Percentiles rank a stretch among this genome's conserved stretches.
Conservation (phyloP, 1,140 invertebrate species). For the Hylaeus volcanicus region DNA sequence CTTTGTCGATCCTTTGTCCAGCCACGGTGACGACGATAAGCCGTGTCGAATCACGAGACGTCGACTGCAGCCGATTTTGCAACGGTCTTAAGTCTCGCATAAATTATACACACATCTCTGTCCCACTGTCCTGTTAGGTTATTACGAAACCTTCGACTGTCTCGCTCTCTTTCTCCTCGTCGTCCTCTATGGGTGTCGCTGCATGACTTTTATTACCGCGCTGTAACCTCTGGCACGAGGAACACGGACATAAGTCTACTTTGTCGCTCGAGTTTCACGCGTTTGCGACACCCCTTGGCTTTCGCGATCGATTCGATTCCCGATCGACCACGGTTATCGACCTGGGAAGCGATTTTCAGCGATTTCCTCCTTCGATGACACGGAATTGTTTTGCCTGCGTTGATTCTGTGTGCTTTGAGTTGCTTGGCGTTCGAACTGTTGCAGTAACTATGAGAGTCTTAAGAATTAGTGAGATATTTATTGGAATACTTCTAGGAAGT, state of each 20-base stretch:
- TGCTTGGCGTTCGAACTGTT: too few relatives aligned
- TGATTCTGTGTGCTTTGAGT: too few relatives aligned
- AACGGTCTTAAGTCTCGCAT: constrained; percentile 68
- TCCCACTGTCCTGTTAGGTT: constrained; percentile 4
- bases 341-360: too few relatives aligned
- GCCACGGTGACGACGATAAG: constrained; percentile 70
- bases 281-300: constrained; percentile 48
- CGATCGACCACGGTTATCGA: constrained; percentile 11
- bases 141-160: constrained; percentile 49
- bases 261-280: constrained; percentile 48
- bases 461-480: too few relatives aligned
- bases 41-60: constrained; percentile 70
- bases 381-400: too few relatives aligned
- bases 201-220: constrained; percentile 57
- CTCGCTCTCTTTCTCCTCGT: neutral
- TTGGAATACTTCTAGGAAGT: too few relatives aligned
- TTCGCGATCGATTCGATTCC: constrained; percentile 33
- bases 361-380: too few relatives aligned
- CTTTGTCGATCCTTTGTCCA: constrained; percentile 69
- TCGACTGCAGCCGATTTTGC: constrained; percentile 67
- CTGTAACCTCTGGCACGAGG: constrained; percentile 44
- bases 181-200: constrained; percentile 40
- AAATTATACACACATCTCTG: constrained; percentile 64
- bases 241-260: constrained; percentile 16
- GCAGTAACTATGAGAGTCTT: too few relatives aligned